These are phyloP conservation scores for Chaetodon trifascialis DNA, from an alignment of 2,113 vertebrate genomes.

Conservation along the genomic window DNA sequence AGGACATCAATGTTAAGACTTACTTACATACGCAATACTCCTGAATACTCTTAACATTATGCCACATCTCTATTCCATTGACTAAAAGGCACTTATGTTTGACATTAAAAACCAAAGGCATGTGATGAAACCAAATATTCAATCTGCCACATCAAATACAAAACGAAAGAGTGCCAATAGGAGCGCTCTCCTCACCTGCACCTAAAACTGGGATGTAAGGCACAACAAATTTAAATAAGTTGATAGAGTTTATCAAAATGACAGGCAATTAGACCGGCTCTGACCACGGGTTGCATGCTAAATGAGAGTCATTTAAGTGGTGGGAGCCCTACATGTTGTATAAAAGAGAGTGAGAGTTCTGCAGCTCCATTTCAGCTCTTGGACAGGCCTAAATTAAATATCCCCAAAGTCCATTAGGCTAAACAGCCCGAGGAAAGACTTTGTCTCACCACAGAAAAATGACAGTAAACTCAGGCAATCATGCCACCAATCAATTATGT, in stretches of 20 bases:
- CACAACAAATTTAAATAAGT: conserved; percentile 80
- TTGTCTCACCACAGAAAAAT: conserved; percentile 83
- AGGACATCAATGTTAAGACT: background rate
- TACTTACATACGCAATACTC: background rate
- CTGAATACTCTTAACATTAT: background rate
- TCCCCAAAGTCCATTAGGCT: conserved; percentile 84
- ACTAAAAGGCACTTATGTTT: conserved; percentile 1
- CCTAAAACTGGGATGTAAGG: conserved; percentile 68
- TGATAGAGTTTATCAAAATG: conserved; percentile 85
- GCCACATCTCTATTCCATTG: background rate
- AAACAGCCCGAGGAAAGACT: conserved; percentile 84
- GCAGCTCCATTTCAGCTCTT: conserved; percentile 68
- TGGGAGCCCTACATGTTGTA: conserved; percentile 73
- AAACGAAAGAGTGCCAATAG: conserved; percentile 11
- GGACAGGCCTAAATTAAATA: conserved; percentile 84
- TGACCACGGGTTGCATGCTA: conserved; percentile 78
- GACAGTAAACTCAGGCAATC: conserved; percentile 86
- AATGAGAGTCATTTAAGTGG: conserved; percentile 80
- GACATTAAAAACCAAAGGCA: background rate
- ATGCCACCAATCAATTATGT: conserved; percentile 85
- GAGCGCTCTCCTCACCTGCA: conserved; percentile 50
- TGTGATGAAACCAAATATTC: conserved; percentile 20
- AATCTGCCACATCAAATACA: conserved; percentile 19
- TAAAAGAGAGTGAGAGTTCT: conserved; percentile 68
- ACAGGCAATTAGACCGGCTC: conserved; percentile 82